Base-by-base conservation (phyloP, 2,113 vertebrate species). In the Gallinago jamesoni region DNA sequence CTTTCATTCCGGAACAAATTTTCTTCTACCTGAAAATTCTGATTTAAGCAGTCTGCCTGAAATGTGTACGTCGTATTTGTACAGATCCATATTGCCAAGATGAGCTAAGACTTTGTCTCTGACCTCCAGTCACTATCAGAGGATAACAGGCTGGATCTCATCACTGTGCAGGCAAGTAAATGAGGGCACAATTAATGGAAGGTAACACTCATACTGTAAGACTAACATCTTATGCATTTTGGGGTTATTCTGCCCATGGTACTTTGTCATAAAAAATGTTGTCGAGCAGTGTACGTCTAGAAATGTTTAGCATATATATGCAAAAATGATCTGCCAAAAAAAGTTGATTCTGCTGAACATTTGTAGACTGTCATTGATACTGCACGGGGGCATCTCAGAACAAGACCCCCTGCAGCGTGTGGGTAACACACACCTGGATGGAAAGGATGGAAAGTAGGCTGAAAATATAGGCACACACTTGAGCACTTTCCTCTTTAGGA, bases 361-460 rank as follows among this genome's bases (percentile, higher is more conserved):
- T 62, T 59, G 18, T 25, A 47, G 47, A 14, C 12, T 50, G 12
- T 39, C 43, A 56, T n/a, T 0, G 0, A 20, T 45, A 45, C 10
- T 35, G 4, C 56, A 75, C 27, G 6, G 21, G 23, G 10, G 3
- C 41, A 35, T 35, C 21, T 45, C 43, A 75, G 68, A 63, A 75
- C 18, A 56, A 64, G 27, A 24, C 35, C 13, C 50, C 13, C 5
- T 21, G 12, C 55, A 74, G 63, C 20, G n/a, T 1, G 9, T n/a
- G 33, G 13, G 27, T 67, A 63, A 66, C 60, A 66, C 4, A 20
- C 41, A 53, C 10, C 31, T 21, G 12, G 21, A 48, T 48, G 22
- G 47, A 48, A 52, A 75, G 52, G 13, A 43, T 15, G 4, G 5
- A 35, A 39, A 59, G 24, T 13, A n/a, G 25, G 33, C 24, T 89